phyloP scores from a whole-genome alignment of 2,888 invertebrate genomes.

The Ceramica pisi region DNA sequence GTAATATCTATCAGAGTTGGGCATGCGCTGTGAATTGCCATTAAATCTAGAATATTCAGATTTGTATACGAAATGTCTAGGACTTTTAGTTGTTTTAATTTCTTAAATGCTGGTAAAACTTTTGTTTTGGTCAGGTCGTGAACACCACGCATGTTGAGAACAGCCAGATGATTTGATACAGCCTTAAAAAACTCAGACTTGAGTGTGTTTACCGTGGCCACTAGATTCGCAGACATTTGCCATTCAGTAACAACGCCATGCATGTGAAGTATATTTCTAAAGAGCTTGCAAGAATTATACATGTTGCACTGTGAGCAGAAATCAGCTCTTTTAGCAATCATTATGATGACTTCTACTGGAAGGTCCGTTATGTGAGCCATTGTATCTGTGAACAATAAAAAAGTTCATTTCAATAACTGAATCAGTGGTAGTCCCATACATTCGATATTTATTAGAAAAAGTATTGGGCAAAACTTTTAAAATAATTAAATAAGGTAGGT shows the following conservation, averaged over 20 bases:
- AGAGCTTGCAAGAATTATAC: slow-evolving; percentile 72
- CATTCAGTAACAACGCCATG: slow-evolving; percentile 73
- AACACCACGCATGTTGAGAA: slow-evolving; percentile 78
- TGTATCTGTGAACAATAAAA: slow-evolving; percentile 57
- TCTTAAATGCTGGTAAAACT: slow-evolving; percentile 74
- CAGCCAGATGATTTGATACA: slow-evolving; percentile 74
- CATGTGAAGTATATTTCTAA: slow-evolving; percentile 72
- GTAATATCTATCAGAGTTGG: slow-evolving; percentile 79
- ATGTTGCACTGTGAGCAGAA: slow-evolving; percentile 72
- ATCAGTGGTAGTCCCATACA: neutral
- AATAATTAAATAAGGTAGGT: neutral
- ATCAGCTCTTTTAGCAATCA: slow-evolving; percentile 79
- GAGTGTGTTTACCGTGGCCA: slow-evolving; percentile 77
- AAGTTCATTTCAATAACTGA: neutral
- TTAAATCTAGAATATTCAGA: slow-evolving; percentile 77
- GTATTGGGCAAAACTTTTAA: too few species aligned
- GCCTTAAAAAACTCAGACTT: slow-evolving; percentile 75
- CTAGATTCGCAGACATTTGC: slow-evolving; percentile 73
- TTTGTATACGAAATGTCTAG: slow-evolving; percentile 83
- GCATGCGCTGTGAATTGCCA: slow-evolving; percentile 76
- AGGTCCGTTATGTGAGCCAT: slow-evolving; percentile 66
- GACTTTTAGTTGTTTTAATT: slow-evolving; percentile 74
- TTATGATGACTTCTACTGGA: slow-evolving; percentile 83
- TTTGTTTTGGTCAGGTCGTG: slow-evolving; percentile 75
- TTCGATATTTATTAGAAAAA: too few species aligned